These are phyloP conservation scores for Rhea americana DNA, from an alignment of 2,113 vertebrate genomes.

Conservation along the genomic window DNA sequence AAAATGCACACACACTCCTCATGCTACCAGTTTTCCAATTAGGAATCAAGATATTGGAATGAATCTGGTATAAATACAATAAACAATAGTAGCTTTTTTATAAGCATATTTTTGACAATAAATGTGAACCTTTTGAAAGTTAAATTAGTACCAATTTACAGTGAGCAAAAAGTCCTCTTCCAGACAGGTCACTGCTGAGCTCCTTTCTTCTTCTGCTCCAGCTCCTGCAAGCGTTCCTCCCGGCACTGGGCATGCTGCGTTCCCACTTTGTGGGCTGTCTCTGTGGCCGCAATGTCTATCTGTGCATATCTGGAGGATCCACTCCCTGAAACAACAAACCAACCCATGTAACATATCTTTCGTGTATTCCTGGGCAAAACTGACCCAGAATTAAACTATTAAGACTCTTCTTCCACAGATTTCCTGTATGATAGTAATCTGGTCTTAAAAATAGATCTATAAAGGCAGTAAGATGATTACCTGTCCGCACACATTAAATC, in stretches of 20 bases:
- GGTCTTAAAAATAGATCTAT: not conserved
- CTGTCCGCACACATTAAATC: not conserved
- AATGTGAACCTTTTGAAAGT: not conserved
- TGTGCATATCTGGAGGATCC: slow-evolving; percentile 82
- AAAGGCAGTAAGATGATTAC: not conserved
- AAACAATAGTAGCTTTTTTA: not conserved
- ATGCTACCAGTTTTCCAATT: slow-evolving; percentile 52
- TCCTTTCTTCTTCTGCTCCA: slow-evolving; percentile 79
- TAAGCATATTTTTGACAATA: not conserved
- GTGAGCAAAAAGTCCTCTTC: not conserved
- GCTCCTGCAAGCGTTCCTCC: slow-evolving; percentile 81
- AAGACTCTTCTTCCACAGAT: not conserved
- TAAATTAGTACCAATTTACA: not conserved
- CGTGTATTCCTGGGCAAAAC: not conserved
- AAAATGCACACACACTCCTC: not conserved
- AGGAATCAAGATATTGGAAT: slow-evolving; percentile 62
- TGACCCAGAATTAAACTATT: not conserved
- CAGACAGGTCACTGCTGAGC: slow-evolving; percentile 67
- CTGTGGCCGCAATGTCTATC: slow-evolving; percentile 84
- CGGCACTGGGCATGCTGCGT: slow-evolving; percentile 80
- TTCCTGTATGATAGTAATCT: not conserved
- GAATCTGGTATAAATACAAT: slow-evolving; percentile 40
- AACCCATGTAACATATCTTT: not conserved
- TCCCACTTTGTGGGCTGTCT: slow-evolving; percentile 85
- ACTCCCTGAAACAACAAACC: slow-evolving; percentile 68